phyloP scores from a whole-genome alignment of 2,797 vertebrate genomes.

The Urophycis tenuis region DNA sequence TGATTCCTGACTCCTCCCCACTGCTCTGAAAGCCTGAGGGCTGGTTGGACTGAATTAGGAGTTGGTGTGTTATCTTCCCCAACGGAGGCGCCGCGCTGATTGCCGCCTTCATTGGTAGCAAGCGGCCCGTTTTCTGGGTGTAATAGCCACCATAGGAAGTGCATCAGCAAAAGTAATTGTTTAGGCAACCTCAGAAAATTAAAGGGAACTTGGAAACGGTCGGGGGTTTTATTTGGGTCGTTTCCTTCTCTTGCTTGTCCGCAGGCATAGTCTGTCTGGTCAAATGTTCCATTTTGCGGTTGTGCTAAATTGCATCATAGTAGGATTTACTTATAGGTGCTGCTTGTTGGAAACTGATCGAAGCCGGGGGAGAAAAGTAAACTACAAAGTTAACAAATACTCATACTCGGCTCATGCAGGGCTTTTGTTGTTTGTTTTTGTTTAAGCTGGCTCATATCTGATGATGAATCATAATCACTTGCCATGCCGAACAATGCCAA shows the following conservation, averaged over 20 bases:
- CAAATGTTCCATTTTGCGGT: constrained; percentile 44
- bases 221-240: constrained; percentile 17
- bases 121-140: constrained; percentile 60
- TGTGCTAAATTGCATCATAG: constrained; percentile 17
- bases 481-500: not conserved
- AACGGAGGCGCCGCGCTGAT: constrained; percentile 56
- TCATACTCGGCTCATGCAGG: not conserved
- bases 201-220: constrained; percentile 58
- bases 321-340: constrained; percentile 16
- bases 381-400: not conserved
- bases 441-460: not conserved
- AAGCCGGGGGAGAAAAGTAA: not conserved
- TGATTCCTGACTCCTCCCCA: constrained; percentile 58
- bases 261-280: constrained; percentile 34
- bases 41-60: constrained; percentile 66
- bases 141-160: constrained; percentile 70
- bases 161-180: constrained; percentile 67
- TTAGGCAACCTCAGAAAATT: constrained; percentile 66
- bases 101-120: constrained; percentile 65
- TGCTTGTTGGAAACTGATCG: not conserved
- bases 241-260: constrained; percentile 37
- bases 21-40: constrained; percentile 54
- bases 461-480: not conserved
- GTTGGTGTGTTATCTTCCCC: constrained; percentile 63
- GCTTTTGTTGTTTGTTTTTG: not conserved